Base-by-base conservation (phyloP, 2,113 vertebrate species). In the Pongo abelii region DNA sequence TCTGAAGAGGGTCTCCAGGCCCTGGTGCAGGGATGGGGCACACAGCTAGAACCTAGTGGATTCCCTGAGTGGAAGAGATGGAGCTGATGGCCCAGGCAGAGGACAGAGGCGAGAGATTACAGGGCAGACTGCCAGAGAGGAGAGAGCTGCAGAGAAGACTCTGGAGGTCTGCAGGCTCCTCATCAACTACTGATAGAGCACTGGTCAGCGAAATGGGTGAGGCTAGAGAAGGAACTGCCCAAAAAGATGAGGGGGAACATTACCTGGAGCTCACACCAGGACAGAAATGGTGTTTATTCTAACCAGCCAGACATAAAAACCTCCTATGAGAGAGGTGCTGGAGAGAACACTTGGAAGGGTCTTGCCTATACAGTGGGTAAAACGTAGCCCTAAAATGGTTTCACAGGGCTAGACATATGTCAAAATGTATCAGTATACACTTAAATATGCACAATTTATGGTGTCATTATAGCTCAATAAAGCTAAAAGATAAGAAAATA, bases 121-220 rank as follows among this genome's bases (percentile, higher is more conserved):
- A 0, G 30, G 55, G 74, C 40, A 59, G 35, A 38, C 50, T 35
- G 18, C 81, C 22, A 20, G 35, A 50, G 40, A 35, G 5, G 25
- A 11, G 64, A 18, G 80, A 13, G 10, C 14, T 2, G 7, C 5
- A 22, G 22, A 48, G 80, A 64, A 23, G 46, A 57, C 13, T 40
- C 46, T 0, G 11, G 30, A 35, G 25, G 46, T 14, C n/a, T 25
- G n/a, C 23, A 8, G 69, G 22, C 22, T 61, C 3, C 61, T 25
- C 69, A 5, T 23, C 23, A 10, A 3, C 14, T 17, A 89, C 18
- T 2, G 3, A 23, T 32, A 7, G 78, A 27, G 27, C 14, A 14
- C 35, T 2, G 43, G 22, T 8, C 3, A 1, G 4, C 5, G 61
- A 8, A 38, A 35, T 14, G 3, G 4, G 32, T 3, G 27, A 83